Conservation (phyloP, 2,888 invertebrate genomes). For the Abscondita cerata region DNA sequence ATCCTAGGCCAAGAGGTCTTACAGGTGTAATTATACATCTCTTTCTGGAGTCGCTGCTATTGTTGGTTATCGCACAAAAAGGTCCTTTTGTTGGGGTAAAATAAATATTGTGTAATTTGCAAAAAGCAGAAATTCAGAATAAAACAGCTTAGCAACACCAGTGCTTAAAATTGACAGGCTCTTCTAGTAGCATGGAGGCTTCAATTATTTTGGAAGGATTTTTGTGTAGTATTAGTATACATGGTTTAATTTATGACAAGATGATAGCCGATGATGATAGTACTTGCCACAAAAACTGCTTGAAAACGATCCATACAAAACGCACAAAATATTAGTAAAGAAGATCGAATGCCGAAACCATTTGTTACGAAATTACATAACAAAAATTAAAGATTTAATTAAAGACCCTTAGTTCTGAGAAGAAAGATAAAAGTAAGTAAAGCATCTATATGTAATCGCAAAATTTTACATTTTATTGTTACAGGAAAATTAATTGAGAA, state of each 20-base stretch:
- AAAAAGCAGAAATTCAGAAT: conserved; percentile 5
- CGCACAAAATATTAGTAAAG: neutral
- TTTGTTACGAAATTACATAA: neutral
- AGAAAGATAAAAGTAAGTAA: neutral
- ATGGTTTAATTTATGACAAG: neutral
- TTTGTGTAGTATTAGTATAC: conserved; percentile 1
- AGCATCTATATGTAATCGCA: neutral
- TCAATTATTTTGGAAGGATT: conserved; percentile 9
- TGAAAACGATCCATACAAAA: neutral
- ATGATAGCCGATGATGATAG: conserved; percentile 13
- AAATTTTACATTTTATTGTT: neutral
- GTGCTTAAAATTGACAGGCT: conserved; percentile 9
- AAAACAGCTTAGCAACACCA: neutral
- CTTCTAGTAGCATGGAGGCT: conserved; percentile 11
- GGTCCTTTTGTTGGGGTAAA: conserved; percentile 1
- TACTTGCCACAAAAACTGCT: conserved; percentile 3
- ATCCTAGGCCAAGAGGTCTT: conserved; percentile 9
- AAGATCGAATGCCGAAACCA: conserved; percentile 8
- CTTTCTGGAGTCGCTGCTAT: conserved; percentile 14
- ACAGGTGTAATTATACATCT: conserved; percentile 9
- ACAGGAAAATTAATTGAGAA: neutral
- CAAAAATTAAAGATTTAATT: neutral
- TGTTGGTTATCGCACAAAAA: conserved; percentile 9
- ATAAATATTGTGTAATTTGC: conserved; percentile 8
- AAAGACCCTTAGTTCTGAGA: neutral